Evolutionary conservation across 2,797 vertebrate genomes (phyloP).

Genomic region (Chelidonichthys spinosus): DNA sequence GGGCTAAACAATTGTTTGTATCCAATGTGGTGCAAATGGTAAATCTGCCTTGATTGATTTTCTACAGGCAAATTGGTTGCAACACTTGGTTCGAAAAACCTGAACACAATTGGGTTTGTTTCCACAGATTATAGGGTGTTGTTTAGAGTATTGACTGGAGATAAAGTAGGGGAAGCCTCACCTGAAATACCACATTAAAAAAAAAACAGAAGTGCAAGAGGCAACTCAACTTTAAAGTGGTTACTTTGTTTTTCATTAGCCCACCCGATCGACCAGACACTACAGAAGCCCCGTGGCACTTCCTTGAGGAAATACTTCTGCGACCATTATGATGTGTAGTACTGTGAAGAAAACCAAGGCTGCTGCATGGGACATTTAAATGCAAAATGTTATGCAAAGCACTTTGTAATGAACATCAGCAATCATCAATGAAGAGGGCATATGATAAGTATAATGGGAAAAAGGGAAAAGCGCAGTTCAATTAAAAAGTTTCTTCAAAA

Average conservation of each 20-base stretch:
- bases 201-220: slow-evolving; percentile 12
- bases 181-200: slow-evolving; percentile 26
- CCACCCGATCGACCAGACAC: background rate
- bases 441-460: background rate
- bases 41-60: slow-evolving; percentile 68
- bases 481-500: background rate
- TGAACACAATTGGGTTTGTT: slow-evolving; percentile 52
- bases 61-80: slow-evolving; percentile 56
- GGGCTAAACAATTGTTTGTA: slow-evolving; percentile 35
- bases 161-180: slow-evolving; percentile 20
- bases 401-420: background rate
- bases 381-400: background rate
- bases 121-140: slow-evolving; percentile 59
- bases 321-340: background rate
- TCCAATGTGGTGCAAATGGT: slow-evolving; percentile 41
- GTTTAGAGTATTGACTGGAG: slow-evolving; percentile 47
- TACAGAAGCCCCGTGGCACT: slow-evolving; percentile 8
- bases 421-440: background rate
- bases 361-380: background rate
- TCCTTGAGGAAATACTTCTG: background rate
- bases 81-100: slow-evolving; percentile 46
- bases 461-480: background rate
- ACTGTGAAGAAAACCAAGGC: background rate
- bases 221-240: slow-evolving; percentile 8
- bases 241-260: slow-evolving; percentile 32